phyloP scores from a whole-genome alignment of 2,113 vertebrate genomes.

The Calcarius ornatus region DNA sequence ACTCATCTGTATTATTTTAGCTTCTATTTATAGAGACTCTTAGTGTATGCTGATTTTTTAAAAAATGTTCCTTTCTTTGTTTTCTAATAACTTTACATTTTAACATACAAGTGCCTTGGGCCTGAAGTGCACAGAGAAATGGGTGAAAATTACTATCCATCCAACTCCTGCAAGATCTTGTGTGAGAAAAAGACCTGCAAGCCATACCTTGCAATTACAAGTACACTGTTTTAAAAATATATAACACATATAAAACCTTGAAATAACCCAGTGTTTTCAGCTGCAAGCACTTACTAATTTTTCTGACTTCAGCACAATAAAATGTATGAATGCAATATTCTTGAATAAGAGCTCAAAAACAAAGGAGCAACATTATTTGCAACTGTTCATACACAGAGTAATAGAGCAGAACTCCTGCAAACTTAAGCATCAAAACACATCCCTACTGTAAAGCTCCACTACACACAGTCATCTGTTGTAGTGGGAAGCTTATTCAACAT shows the following conservation, averaged over 20 bases:
- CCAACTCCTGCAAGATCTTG: neutral
- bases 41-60: neutral
- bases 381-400: neutral
- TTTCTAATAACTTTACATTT: neutral
- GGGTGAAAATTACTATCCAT: neutral
- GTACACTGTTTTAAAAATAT: neutral
- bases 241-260: neutral
- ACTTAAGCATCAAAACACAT: neutral
- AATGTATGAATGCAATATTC: neutral
- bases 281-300: neutral
- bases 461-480: neutral
- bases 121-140: neutral
- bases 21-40: neutral
- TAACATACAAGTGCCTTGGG: neutral
- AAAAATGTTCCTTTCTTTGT: neutral
- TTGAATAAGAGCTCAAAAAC: neutral
- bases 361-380: neutral
- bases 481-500: neutral
- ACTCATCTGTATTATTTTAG: neutral
- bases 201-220: neutral
- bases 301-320: neutral
- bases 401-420: neutral
- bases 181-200: neutral
- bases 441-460: neutral
- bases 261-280: neutral